A percentile compares a stretch with the other conserved stretches of the same genome.
phyloP scores from a whole-genome alignment of 2,888 invertebrate species.

The Netelia inedita region DNA sequence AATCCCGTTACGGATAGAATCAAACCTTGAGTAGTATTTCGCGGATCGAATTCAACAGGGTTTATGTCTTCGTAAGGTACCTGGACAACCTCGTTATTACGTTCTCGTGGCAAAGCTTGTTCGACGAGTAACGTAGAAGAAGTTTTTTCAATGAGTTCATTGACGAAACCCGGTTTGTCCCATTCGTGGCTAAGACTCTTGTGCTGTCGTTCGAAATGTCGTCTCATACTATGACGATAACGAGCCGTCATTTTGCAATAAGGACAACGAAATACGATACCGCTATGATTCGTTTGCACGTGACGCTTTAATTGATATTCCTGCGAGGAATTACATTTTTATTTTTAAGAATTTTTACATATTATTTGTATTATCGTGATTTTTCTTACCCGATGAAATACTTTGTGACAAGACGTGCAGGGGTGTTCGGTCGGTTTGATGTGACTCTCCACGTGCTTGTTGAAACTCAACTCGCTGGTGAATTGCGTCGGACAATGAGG shows the following conservation, averaged over 20 bases:
- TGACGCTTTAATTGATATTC: slow-evolving; percentile 82
- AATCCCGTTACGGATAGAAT: slow-evolving; percentile 29
- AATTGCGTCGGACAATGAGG: slow-evolving; percentile 70
- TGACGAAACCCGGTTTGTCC: slow-evolving; percentile 72
- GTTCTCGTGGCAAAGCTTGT: background rate
- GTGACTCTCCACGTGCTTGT: slow-evolving; percentile 72
- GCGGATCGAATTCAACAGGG: slow-evolving; percentile 26
- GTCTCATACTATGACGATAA: slow-evolving; percentile 72
- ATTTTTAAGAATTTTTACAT: slow-evolving; percentile 43
- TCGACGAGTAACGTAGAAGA: slow-evolving; percentile 30
- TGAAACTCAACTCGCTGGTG: slow-evolving; percentile 68
- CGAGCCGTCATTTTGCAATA: slow-evolving; percentile 73
- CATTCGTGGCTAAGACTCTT: slow-evolving; percentile 68
- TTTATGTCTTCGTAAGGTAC: slow-evolving; percentile 38
- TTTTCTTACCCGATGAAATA: slow-evolving; percentile 68
- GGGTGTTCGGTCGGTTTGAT: slow-evolving; percentile 66
- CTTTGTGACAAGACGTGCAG: slow-evolving; percentile 72
- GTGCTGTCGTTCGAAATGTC: slow-evolving; percentile 74
- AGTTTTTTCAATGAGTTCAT: slow-evolving; percentile 68
- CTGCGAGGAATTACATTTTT: slow-evolving; percentile 83
- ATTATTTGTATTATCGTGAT: background rate
- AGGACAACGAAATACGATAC: slow-evolving; percentile 77
- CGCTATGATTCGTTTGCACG: slow-evolving; percentile 83
- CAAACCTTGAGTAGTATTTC: slow-evolving; percentile 42
- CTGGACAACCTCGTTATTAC: slow-evolving; percentile 14